phyloP scores from a whole-genome alignment of 2,113 vertebrate species.

The Melanocharis versteri region DNA sequence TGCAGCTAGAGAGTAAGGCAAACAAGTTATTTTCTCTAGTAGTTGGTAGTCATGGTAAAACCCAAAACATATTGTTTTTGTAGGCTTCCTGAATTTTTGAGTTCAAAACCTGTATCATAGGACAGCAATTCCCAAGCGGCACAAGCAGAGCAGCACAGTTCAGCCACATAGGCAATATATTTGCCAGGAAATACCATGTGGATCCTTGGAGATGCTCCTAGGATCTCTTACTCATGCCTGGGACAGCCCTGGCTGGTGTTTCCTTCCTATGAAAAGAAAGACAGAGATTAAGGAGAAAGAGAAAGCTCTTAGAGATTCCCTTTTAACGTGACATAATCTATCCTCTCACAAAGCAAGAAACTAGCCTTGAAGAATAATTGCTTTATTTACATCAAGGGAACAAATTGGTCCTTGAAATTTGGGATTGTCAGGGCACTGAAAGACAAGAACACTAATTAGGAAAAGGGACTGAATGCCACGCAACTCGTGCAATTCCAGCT shows the following conservation, averaged over 20 bases:
- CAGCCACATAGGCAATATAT: not conserved
- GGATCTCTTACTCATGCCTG: not conserved
- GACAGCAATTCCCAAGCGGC: not conserved
- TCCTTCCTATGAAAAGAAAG: not conserved
- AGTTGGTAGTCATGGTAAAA: not conserved
- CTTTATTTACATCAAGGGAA: not conserved
- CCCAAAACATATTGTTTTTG: not conserved
- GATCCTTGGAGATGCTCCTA: slow-evolving; percentile 43
- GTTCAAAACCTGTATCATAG: not conserved
- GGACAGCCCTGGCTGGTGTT: not conserved
- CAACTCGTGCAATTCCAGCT: not conserved
- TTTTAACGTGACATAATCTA: not conserved
- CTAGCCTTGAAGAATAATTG: not conserved
- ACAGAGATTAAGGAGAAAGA: not conserved
- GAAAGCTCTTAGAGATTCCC: not conserved
- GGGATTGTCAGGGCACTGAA: not conserved
- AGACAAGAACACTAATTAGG: not conserved
- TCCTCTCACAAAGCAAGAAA: not conserved
- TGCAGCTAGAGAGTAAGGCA: not conserved
- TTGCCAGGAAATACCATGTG: slow-evolving; percentile 4
- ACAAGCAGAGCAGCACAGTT: not conserved
- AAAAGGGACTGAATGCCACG: not conserved
- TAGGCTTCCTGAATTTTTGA: not conserved
- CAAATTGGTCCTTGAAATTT: not conserved
- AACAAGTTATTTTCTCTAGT: slow-evolving; percentile 1